Evolutionary conservation across 2,797 vertebrate species (phyloP).

Genomic region (Agapornis canus): DNA sequence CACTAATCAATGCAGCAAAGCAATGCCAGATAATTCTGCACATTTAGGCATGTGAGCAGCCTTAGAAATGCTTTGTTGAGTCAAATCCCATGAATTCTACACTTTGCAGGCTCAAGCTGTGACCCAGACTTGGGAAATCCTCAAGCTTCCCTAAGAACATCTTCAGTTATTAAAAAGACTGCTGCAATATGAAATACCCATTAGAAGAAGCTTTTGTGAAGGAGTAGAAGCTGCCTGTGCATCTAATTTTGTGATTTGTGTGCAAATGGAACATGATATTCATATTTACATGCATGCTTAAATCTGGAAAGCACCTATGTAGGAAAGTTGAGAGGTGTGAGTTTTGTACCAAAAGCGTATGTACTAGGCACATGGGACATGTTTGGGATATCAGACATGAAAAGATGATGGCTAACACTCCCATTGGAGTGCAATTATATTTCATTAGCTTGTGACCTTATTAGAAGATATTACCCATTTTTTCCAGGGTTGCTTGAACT

Average conservation of each 20-base stretch:
- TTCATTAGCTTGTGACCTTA: constrained; percentile 7
- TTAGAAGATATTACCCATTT: neutral
- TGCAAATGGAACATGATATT: constrained; percentile 39
- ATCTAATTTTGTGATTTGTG: constrained; percentile 17
- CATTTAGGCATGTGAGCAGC: neutral
- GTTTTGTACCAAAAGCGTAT: neutral
- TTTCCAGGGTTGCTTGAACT: neutral
- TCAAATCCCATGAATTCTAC: neutral
- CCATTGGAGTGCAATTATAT: neutral
- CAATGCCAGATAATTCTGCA: neutral
- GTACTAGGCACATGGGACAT: neutral
- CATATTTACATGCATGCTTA: constrained; percentile 2
- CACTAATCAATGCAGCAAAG: neutral
- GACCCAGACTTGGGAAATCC: constrained; percentile 8
- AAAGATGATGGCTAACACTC: constrained; percentile 7
- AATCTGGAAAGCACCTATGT: constrained; percentile 36
- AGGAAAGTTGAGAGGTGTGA: neutral
- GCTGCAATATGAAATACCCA: neutral
- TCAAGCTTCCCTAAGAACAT: neutral
- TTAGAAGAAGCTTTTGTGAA: neutral
- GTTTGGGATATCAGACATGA: neutral
- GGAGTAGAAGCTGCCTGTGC: neutral
- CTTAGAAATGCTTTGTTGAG: neutral
- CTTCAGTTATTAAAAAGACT: neutral
- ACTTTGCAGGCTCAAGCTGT: neutral